phyloP scores from a whole-genome alignment of 2,888 invertebrate species.

The Chrysina gloriosa region DNA sequence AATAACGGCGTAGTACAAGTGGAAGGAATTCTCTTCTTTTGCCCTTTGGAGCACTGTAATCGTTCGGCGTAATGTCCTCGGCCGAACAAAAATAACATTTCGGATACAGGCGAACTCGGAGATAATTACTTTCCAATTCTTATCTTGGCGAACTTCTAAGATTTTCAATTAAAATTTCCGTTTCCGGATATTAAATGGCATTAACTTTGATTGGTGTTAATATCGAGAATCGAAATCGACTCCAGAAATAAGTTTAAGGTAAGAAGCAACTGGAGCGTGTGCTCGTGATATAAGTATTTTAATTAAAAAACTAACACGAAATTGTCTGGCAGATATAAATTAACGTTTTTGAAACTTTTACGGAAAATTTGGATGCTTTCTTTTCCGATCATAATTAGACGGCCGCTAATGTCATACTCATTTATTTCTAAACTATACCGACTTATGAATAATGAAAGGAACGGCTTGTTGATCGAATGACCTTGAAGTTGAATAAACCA shows the following conservation, averaged over 20 bases:
- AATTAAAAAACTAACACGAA: not conserved
- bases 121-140: conserved; percentile 41
- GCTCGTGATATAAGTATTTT: not conserved
- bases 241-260: conserved; percentile 5
- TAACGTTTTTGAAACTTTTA: too few species aligned
- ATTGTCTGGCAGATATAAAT: not conserved
- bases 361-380: too few species aligned
- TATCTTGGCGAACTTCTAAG: conserved; percentile 20
- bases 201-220: conserved; percentile 45
- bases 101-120: conserved; percentile 28
- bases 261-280: not conserved
- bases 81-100: conserved; percentile 23
- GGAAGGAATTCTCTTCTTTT: conserved; percentile 8
- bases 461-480: too few species aligned
- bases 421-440: too few species aligned
- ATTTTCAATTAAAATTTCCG: conserved; percentile 43
- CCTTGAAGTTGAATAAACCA: too few species aligned
- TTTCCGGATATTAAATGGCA: conserved; percentile 42
- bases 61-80: conserved; percentile 8
- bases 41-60: conserved; percentile 4
- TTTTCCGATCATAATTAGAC: too few species aligned
- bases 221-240: conserved; percentile 25
- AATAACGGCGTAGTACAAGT: conserved; percentile 41
- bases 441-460: too few species aligned
- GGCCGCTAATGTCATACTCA: too few species aligned